Evolutionary conservation across 2,113 vertebrate species (phyloP).

Genomic region (Solea senegalensis): DNA sequence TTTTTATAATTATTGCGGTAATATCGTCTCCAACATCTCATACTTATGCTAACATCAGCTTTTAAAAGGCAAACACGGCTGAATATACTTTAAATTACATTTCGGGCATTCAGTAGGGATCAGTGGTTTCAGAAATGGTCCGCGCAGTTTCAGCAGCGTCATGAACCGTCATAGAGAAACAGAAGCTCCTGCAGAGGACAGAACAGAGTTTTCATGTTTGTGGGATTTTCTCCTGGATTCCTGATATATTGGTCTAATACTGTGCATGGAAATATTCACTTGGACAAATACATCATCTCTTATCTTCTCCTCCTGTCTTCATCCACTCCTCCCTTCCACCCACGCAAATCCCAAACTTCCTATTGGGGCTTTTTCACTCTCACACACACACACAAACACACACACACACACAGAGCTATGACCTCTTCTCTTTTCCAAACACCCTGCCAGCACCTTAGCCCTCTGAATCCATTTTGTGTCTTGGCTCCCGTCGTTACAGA

Average conservation of each 20-base stretch:
- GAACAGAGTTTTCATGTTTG: background rate
- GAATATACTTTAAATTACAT: no score
- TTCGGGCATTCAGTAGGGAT: no score
- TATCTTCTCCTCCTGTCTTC: conserved; percentile 11
- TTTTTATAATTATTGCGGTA: no score
- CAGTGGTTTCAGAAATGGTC: no score
- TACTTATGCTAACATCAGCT: no score
- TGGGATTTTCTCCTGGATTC: no score
- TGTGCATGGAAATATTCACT: background rate
- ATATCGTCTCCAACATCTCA: no score
- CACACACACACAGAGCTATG: conserved; percentile 6
- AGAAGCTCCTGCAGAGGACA: no score
- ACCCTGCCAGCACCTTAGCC: conserved; percentile 7
- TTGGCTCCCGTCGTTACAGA: background rate
- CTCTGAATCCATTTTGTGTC: conserved; percentile 1
- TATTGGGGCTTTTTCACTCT: background rate
- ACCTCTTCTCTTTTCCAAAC: conserved; percentile 26
- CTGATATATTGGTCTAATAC: background rate
- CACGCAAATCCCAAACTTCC: conserved; percentile 19
- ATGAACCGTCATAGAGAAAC: no score
- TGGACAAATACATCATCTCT: background rate
- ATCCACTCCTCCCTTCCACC: conserved; percentile 5
- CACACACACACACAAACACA: conserved; percentile 7
- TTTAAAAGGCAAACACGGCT: no score
- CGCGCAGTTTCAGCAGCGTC: no score